phyloP scores from a whole-genome alignment of 2,113 vertebrate genomes.

The Progne subis region DNA sequence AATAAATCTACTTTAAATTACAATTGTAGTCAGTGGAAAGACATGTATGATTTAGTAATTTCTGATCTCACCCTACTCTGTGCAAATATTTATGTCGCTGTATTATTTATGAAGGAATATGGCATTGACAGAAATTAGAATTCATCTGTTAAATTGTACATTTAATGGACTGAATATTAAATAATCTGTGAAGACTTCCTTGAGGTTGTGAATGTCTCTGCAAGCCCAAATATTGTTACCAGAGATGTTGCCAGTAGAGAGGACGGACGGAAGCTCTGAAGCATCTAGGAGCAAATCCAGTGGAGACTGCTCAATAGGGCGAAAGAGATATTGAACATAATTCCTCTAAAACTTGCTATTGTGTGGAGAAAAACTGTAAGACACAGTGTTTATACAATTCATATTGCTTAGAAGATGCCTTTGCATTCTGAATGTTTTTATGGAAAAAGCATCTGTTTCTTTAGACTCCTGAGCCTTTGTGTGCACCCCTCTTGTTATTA shows the following conservation, averaged over 20 bases:
- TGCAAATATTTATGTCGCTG: conserved; percentile 13
- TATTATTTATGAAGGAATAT: background rate
- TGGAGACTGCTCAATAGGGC: background rate
- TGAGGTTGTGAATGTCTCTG: background rate
- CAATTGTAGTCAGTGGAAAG: background rate
- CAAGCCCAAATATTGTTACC: background rate
- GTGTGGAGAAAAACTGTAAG: background rate
- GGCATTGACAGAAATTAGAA: background rate
- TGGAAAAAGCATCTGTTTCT: background rate
- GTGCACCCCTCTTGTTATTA: background rate
- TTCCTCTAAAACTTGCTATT: background rate
- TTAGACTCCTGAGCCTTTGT: background rate
- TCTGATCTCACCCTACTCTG: background rate
- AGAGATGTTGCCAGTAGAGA: background rate
- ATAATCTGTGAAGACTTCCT: background rate
- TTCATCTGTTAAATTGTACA: background rate
- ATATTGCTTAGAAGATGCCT: background rate
- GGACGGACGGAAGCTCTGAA: background rate
- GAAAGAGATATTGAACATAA: background rate
- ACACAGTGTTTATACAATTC: background rate
- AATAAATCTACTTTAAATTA: conserved; percentile 8
- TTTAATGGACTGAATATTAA: background rate
- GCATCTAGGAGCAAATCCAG: background rate
- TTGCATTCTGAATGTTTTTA: background rate
- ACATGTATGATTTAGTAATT: background rate